Evolutionary conservation across 2,113 vertebrate species (phyloP), one percentile per base, ranked within the genome.

Genomic region (Lutjanus erythropterus): DNA sequence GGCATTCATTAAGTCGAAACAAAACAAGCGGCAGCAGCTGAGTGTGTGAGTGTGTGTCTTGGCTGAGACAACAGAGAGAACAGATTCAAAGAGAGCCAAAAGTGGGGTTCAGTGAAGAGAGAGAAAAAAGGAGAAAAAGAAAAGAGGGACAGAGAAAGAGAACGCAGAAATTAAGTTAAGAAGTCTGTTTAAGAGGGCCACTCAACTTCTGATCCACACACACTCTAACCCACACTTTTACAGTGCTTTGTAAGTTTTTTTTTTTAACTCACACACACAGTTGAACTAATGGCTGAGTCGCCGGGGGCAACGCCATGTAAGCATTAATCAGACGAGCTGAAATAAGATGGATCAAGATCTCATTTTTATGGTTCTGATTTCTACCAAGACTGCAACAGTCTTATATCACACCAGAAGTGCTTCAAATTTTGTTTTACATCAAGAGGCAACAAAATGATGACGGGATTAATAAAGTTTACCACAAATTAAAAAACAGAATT

Each of bases 1-100:
- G 90, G 88, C 90, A 91, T 93, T 93, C 83, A 91, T 92, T 90
- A 92, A 87, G 87, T 86, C 58, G 71, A 88, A 90, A 91, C 83
- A 93, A 89, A 93, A 93, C 93, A 91, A 92, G 87, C 77, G 9
- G 83, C 91, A 71, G 92, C 88, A 92, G 88, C 91, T 89, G 91
- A 94, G 84, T 75, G 87, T 84, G 80, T 47, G 73, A 66, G 87
- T 89, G 89, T 86, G 91, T 83, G 89, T 89, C 84, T 93, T 92
- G 92, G 91, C 92, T 69, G 70, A 73, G 67, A 84, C 86, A 90
- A 88, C 88, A 92, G 85, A 93, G 80, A 79, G 78, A 81, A 74
- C 59, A 74, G 83, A 88, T 86, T 90, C 77, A 88, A 88, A 83
- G 77, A 71, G 52, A 88, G 91, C 89, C 89, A 90, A 91, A 90